A percentile compares a stretch with the other conserved stretches of the same genome.
Evolutionary conservation across 1,140 invertebrate species (phyloP).

Genomic region (Dendroctonus valens): DNA sequence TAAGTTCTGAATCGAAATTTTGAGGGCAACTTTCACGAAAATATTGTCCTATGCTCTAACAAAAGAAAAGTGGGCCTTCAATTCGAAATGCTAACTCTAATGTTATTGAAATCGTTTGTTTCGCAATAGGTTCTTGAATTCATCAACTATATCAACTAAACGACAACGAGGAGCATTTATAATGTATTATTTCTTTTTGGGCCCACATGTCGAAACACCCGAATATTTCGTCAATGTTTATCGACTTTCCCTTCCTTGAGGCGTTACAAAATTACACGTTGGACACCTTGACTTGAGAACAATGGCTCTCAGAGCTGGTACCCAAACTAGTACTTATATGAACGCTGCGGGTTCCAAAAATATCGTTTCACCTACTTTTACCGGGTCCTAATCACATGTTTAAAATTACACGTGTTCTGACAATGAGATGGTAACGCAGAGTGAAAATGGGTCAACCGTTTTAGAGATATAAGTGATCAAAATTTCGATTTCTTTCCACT

Average conservation of each 20-base stretch:
- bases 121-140: no score
- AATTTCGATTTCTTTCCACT: no score
- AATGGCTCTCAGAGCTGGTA: slow-evolving; percentile 14
- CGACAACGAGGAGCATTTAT: neutral
- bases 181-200: slow-evolving; percentile 6
- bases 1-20: no score
- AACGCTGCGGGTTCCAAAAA: slow-evolving; percentile 21
- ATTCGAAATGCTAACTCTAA: no score
- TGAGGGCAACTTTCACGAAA: no score
- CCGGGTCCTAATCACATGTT: slow-evolving; percentile 14
- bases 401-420: slow-evolving; percentile 17
- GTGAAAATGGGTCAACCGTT: slow-evolving; percentile 9
- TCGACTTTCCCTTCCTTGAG: slow-evolving; percentile 22
- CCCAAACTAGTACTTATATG: slow-evolving; percentile 19
- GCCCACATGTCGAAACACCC: slow-evolving; percentile 15
- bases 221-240: slow-evolving; percentile 19
- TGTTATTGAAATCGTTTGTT: no score
- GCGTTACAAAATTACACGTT: slow-evolving; percentile 24
- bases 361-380: slow-evolving; percentile 25
- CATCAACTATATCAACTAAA: neutral
- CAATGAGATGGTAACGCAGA: slow-evolving; percentile 5
- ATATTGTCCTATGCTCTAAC: no score
- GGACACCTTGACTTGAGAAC: slow-evolving; percentile 23
- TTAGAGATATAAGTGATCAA: no score
- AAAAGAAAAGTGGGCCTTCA: no score